phyloP scores from a whole-genome alignment of 1,140 invertebrate species.

The Copidosoma floridanum region DNA sequence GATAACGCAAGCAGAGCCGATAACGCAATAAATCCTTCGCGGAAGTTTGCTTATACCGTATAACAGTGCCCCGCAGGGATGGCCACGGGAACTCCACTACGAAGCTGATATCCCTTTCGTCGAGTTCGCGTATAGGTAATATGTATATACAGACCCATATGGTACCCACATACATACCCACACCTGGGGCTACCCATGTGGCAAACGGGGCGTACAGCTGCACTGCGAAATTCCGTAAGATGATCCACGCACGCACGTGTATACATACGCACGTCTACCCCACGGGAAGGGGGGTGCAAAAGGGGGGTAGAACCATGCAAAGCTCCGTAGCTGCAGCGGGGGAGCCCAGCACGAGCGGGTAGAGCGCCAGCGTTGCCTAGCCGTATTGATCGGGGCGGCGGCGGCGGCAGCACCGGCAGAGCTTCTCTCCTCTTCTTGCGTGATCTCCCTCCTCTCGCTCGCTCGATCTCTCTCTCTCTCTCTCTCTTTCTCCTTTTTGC shows the following conservation, averaged over 20 bases:
- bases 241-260: neutral
- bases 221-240: neutral
- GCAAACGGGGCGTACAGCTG: neutral
- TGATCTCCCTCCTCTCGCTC: neutral
- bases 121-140: too few relatives aligned
- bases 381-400: slow-evolving; percentile 25
- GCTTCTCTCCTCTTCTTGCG: neutral
- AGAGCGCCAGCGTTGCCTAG: slow-evolving; percentile 18
- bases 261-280: neutral
- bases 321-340: slow-evolving; percentile 1
- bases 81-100: too few relatives aligned
- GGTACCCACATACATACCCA: too few relatives aligned
- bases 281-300: too few relatives aligned
- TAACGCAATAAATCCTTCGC: too few relatives aligned
- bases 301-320: neutral
- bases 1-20: too few relatives aligned
- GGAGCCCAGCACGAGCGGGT: neutral
- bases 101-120: too few relatives aligned
- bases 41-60: too few relatives aligned
- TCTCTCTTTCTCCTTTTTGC: neutral
- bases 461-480: neutral
- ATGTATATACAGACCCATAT: too few relatives aligned
- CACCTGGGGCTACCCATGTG: too few relatives aligned
- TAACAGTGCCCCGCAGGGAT: too few relatives aligned
- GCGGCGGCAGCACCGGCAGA: slow-evolving; percentile 1